Conservation (phyloP, 2,113 vertebrate species). For the Tragelaphus strepsiceros region DNA sequence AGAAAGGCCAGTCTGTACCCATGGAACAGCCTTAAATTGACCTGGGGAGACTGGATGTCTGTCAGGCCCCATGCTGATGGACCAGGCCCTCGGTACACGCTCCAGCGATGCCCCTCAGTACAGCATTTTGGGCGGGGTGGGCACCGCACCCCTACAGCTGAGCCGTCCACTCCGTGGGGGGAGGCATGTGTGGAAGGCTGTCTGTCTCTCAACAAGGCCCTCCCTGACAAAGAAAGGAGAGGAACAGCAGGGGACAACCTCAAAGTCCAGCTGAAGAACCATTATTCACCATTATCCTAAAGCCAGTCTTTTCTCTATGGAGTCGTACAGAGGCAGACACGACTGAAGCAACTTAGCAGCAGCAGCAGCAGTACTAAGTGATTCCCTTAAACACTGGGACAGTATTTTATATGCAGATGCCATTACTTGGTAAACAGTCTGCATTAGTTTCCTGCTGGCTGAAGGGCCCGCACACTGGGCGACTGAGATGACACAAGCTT, state of each 20-base stretch:
- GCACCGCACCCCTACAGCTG: background rate
- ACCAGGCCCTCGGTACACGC: background rate
- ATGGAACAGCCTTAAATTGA: background rate
- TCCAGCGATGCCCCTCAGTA: background rate
- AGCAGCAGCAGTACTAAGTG: no score
- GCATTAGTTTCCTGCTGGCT: background rate
- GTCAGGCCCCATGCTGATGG: background rate
- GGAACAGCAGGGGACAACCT: no score
- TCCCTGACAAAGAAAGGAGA: background rate
- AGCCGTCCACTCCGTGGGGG: rapidly evolving
- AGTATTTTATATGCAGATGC: background rate
- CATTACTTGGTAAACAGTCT: no score
- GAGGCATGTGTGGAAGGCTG: background rate
- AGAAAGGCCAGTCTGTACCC: background rate
- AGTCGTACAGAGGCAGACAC: no score
- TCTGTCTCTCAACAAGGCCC: no score
- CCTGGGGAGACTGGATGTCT: background rate
- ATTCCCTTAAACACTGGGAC: background rate
- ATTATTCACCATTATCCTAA: rapidly evolving
- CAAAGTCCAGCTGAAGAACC: background rate
- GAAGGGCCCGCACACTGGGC: background rate
- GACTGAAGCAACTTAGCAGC: no score
- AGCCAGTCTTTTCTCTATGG: background rate
- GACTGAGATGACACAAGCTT: background rate
- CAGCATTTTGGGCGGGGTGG: rapidly evolving